These are phyloP conservation scores for Hippocampus abdominalis DNA, from an alignment of 2,113 vertebrate species.

Conservation along the genomic window DNA sequence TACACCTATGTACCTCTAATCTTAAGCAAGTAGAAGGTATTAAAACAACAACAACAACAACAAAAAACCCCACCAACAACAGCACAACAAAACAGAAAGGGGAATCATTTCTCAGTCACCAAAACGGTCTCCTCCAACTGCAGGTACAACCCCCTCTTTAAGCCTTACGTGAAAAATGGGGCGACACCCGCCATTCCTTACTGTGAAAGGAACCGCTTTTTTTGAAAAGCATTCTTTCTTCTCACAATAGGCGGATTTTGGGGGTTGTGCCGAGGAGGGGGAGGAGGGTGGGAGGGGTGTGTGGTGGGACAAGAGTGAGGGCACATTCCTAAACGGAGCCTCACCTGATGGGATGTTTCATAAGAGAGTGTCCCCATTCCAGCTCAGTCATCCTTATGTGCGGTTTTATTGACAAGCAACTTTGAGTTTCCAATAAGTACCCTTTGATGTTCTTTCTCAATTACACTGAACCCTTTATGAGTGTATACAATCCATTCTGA, in stretches of 20 bases:
- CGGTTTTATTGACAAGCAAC: slow-evolving; percentile 63
- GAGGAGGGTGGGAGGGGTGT: slow-evolving; percentile 1
- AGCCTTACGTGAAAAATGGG: slow-evolving; percentile 32
- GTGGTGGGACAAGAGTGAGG: background rate
- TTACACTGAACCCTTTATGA: background rate
- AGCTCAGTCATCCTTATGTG: slow-evolving; percentile 49
- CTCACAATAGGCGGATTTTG: slow-evolving; percentile 52
- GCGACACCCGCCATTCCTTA: slow-evolving; percentile 54
- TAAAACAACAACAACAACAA: background rate
- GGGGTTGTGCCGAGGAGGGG: background rate
- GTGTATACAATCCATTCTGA: too few species aligned
- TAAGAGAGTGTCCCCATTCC: slow-evolving; percentile 47
- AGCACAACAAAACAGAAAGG: background rate
- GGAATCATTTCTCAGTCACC: background rate
- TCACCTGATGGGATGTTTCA: slow-evolving; percentile 62
- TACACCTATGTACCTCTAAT: background rate
- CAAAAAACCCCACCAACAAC: background rate
- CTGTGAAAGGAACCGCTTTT: slow-evolving; percentile 46
- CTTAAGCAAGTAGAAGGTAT: background rate
- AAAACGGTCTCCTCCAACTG: slow-evolving; percentile 6
- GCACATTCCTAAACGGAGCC: slow-evolving; percentile 53
- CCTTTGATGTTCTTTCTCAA: background rate
- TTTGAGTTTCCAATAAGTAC: slow-evolving; percentile 27
- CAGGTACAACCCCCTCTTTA: slow-evolving; percentile 3
- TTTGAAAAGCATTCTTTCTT: slow-evolving; percentile 64